Evolutionary conservation across 2,888 invertebrate species (phyloP).

Genomic region (Galerucella calmariensis): DNA sequence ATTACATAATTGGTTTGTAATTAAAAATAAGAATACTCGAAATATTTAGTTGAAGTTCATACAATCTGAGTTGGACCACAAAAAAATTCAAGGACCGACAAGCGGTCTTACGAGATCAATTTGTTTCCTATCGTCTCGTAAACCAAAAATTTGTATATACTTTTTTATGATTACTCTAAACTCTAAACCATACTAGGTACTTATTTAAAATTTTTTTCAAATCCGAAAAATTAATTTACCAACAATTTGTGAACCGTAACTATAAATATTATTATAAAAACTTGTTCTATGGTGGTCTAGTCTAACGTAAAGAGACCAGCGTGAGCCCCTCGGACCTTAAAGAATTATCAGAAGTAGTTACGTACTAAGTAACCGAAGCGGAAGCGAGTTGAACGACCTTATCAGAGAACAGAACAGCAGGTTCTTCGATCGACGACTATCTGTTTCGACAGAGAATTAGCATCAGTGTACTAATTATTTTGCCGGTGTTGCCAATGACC

Average conservation of each 20-base stretch:
- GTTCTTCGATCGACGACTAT: conserved; percentile 37
- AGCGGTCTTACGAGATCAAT: too few relatives aligned
- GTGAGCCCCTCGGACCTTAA: conserved; percentile 9
- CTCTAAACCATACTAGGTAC: background rate
- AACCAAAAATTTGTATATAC: background rate
- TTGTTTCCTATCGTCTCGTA: too few relatives aligned
- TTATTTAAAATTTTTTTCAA: background rate
- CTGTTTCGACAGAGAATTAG: conserved; percentile 35
- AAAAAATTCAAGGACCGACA: too few relatives aligned
- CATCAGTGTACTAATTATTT: conserved; percentile 36
- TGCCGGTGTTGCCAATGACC: conserved; percentile 12
- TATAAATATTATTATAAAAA: background rate
- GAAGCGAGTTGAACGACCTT: conserved; percentile 43
- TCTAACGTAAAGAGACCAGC: conserved; percentile 7
- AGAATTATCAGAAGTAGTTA: conserved; percentile 14
- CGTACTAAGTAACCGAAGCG: conserved; percentile 33
- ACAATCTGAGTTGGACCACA: too few relatives aligned
- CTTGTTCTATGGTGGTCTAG: conserved; percentile 1
- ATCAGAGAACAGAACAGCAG: conserved; percentile 38
- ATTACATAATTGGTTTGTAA: too few relatives aligned
- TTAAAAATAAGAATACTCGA: too few relatives aligned
- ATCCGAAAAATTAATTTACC: background rate
- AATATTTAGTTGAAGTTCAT: too few relatives aligned
- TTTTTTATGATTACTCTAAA: background rate
- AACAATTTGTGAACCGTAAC: background rate